Evolutionary conservation across 2,888 invertebrate species (phyloP).

Genomic region (Philonicus albiceps): DNA sequence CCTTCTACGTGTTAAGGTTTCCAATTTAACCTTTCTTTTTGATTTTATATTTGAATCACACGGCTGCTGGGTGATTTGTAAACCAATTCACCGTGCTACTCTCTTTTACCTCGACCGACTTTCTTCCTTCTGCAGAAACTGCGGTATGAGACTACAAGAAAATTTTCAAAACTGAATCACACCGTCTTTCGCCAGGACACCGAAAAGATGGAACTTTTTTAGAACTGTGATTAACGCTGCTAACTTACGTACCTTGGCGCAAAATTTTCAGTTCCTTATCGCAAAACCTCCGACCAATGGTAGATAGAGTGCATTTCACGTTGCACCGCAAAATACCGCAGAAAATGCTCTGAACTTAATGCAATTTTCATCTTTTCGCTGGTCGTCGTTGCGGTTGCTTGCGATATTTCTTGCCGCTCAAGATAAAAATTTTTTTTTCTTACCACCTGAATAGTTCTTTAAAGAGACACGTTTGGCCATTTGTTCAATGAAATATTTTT

Average conservation of each 20-base stretch:
- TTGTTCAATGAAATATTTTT: conserved; percentile 36
- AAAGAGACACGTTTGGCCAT: conserved; percentile 30
- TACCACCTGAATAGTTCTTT: background rate
- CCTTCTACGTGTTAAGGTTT: conserved; percentile 34
- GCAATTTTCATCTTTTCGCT: conserved; percentile 10
- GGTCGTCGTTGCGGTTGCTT: conserved; percentile 19
- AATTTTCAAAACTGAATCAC: background rate
- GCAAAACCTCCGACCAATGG: background rate
- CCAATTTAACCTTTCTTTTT: conserved; percentile 24
- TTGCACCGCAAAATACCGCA: background rate
- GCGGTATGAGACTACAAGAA: background rate
- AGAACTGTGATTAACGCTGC: conserved; percentile 25
- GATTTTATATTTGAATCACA: conserved; percentile 47
- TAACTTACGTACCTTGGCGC: background rate
- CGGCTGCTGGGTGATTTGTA: conserved; percentile 41
- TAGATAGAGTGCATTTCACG: background rate
- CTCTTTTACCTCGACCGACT: background rate
- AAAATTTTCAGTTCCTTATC: conserved; percentile 1
- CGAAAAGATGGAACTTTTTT: conserved; percentile 7
- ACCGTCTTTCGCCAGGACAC: background rate
- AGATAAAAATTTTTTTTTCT: conserved; percentile 1
- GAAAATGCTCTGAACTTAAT: background rate
- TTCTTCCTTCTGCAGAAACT: background rate
- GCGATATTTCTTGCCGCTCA: background rate
- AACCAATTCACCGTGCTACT: background rate